Conservation (phyloP, 2,113 vertebrate genomes). For the Xiphophorus couchianus region DNA sequence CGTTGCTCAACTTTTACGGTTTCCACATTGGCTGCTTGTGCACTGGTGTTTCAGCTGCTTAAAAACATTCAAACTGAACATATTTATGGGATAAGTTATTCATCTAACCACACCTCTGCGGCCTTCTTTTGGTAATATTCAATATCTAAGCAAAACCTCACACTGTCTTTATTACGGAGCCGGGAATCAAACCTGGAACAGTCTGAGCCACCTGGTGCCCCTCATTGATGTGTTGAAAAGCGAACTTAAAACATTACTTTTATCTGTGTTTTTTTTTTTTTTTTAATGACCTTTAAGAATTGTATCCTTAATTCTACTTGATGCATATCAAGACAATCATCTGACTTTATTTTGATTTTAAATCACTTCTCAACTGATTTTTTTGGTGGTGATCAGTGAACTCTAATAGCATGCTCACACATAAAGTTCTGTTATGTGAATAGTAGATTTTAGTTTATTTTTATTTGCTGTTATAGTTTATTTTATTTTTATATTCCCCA, state of each 20-base stretch:
- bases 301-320: neutral
- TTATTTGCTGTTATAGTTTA: neutral
- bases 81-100: neutral
- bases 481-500: neutral
- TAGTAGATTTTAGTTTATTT: neutral
- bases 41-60: neutral
- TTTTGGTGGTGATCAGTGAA: neutral
- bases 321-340: neutral
- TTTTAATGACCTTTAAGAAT: neutral
- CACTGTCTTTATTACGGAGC: neutral
- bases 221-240: neutral
- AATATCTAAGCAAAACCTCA: neutral
- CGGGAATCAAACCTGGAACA: neutral
- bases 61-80: neutral
- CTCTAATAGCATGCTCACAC: neutral
- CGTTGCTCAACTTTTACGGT: neutral
- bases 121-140: neutral
- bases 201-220: too few relatives aligned
- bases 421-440: neutral
- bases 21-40: neutral
- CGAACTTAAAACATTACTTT: neutral
- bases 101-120: neutral
- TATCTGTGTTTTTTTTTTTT: neutral
- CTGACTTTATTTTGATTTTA: neutral
- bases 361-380: neutral